phyloP scores from a whole-genome alignment of 1,140 invertebrate species.

The Planococcus citri region DNA sequence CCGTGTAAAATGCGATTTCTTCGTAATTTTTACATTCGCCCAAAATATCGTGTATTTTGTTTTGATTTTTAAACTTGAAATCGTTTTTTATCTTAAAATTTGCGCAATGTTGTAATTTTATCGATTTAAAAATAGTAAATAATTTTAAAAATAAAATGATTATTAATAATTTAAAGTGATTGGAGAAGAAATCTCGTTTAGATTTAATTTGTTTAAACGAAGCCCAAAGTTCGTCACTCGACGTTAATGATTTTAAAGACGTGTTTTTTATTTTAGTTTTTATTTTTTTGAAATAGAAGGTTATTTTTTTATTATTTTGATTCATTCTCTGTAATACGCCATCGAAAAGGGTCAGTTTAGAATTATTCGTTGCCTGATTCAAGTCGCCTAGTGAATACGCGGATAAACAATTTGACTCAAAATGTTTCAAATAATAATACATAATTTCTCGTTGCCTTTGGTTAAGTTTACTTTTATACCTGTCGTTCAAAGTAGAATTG shows the following conservation, averaged over 20 bases:
- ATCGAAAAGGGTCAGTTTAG: not conserved
- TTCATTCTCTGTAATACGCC: not conserved
- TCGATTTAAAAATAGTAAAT: slow-evolving; percentile 9
- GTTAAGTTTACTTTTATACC: not conserved
- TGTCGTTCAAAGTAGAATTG: not conserved
- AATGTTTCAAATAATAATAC: not conserved
- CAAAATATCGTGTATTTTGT: not conserved
- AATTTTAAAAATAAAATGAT: slow-evolving; percentile 2
- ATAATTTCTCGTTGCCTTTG: not conserved
- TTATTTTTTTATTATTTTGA: not conserved
- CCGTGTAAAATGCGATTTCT: not conserved
- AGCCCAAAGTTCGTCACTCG: not conserved
- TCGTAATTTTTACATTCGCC: not conserved
- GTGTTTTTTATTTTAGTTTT: slow-evolving; percentile 9
- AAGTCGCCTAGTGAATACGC: not conserved
- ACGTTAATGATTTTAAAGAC: not conserved
- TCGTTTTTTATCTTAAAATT: not conserved
- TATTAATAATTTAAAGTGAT: not conserved
- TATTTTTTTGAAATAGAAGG: not conserved
- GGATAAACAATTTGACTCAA: not conserved
- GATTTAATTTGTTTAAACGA: not conserved
- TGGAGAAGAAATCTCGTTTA: not conserved
- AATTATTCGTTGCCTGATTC: not conserved
- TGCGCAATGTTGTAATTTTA: not conserved
- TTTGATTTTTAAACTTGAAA: not conserved